A percentile compares a stretch with the other conserved stretches of the same genome.
Conservation (phyloP, 1,140 invertebrate genomes). For the Drosophila sturtevanti region DNA sequence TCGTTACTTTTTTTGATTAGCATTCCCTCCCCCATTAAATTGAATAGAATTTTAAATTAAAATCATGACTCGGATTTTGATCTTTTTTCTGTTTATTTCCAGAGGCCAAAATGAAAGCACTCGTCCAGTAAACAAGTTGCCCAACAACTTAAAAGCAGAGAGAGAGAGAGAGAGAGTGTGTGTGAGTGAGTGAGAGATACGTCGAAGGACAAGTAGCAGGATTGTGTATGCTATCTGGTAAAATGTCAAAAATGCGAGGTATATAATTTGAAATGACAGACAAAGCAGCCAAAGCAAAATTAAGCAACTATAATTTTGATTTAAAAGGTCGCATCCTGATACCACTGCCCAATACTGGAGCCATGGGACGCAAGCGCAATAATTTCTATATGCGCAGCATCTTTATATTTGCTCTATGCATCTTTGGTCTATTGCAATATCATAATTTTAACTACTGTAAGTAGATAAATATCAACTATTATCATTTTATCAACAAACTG, state of each 20-base stretch:
- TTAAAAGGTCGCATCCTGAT: slow-evolving; percentile 71
- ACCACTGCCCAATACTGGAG: slow-evolving; percentile 78
- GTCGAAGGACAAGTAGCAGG: background rate
- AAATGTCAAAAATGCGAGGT: slow-evolving; percentile 75
- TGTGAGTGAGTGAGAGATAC: background rate
- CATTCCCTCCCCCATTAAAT: background rate
- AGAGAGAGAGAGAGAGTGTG: background rate
- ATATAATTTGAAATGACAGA: slow-evolving; percentile 2
- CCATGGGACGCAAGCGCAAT: slow-evolving; percentile 76
- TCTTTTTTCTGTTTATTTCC: slow-evolving; percentile 16
- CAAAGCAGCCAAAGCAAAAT: background rate
- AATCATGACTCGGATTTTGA: background rate
- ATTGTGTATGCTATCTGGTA: background rate
- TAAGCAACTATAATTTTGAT: slow-evolving; percentile 17
- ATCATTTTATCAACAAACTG: no score
- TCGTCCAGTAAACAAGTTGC: slow-evolving; percentile 30
- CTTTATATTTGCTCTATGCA: slow-evolving; percentile 86
- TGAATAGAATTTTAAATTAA: background rate
- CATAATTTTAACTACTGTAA: slow-evolving; percentile 86
- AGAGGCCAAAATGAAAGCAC: slow-evolving; percentile 55
- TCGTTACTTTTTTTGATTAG: slow-evolving; percentile 2
- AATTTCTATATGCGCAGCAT: slow-evolving; percentile 85
- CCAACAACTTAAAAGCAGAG: slow-evolving; percentile 19
- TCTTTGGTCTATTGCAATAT: slow-evolving; percentile 88
- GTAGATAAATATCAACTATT: no score